Conservation (phyloP, 2,113 vertebrate genomes). For the Coregonus clupeaformis region DNA sequence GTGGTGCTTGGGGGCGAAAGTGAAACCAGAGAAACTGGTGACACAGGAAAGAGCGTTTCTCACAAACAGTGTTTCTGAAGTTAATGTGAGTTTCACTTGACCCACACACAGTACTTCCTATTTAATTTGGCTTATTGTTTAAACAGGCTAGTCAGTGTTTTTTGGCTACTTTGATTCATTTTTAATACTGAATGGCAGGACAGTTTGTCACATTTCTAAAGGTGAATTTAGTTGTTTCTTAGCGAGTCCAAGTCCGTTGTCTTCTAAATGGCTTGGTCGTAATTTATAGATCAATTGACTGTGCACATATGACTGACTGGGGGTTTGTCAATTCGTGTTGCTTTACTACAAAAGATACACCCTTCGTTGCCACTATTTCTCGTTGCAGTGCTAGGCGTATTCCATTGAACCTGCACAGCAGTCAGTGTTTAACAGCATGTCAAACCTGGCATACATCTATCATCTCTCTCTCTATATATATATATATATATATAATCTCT, state of each 20-base stretch:
- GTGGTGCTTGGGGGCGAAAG: background rate
- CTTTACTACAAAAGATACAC: background rate
- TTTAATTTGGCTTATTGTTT: background rate
- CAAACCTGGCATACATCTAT: background rate
- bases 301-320: background rate
- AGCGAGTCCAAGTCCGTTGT: too few relatives aligned
- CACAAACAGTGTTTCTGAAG: background rate
- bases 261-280: too few relatives aligned
- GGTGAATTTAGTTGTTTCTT: too few relatives aligned
- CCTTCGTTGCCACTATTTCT: background rate
- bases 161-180: too few relatives aligned
- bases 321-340: background rate
- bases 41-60: background rate
- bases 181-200: too few relatives aligned
- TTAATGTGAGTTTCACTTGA: background rate
- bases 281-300: background rate
- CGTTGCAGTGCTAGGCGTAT: background rate
- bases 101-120: background rate
- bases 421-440: background rate
- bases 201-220: too few relatives aligned
- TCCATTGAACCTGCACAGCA: background rate
- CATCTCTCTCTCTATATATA: too few relatives aligned
- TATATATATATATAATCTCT: background rate
- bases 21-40: constrained; percentile 6
- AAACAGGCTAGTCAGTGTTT: too few relatives aligned